Evolutionary conservation across 2,797 vertebrate species (phyloP), one percentile per base, ranked within the genome.

Genomic region (Darevskia mixta): DNA sequence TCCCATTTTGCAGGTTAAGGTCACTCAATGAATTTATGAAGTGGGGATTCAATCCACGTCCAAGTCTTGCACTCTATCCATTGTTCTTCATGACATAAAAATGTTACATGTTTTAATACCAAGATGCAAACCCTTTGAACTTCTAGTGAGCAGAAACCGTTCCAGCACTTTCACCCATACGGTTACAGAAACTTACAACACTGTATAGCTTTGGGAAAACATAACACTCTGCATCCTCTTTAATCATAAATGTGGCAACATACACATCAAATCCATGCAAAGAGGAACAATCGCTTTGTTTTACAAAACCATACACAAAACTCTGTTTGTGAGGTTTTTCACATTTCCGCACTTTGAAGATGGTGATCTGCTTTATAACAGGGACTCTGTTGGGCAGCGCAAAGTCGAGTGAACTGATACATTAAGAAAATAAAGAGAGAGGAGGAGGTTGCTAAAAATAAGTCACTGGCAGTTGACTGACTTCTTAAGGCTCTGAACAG

Each of bases 381-480:
- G 82, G 78, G 45, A 93, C 85, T 89, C 85, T 89, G 15, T 79
- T 81, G 67, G 43, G 11, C 87, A 85, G 58, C 67, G 41, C 69
- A 73, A 73, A 43, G 92, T 25, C 71, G 20, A 83, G 67, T n/a
- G 89, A 72, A 45, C 27, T 77, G 55, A 73, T 91, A n/a, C 35
- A 79, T 45, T 29, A 35, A 45, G 89, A 88, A 86, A 90, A 61
- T 90, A 90, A 84, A 32, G 45, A 72, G 76, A 79, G 49, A 69
- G 88, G 86, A 81, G 78, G 79, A n/a, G 27, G n/a, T 73, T 90
- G 66, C 32, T 86, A 82, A 27, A 90, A 92, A 88, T 64, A 85
- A 94, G 88, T 86, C 92, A 91, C 79, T 90, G 86, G 35, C 90
- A 93, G 91, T 92, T 93, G 93, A 92, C 41, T 92, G 83, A 79